Conservation (phyloP, 2,797 vertebrate genomes). For the Myoxocephalus aenaeus region DNA sequence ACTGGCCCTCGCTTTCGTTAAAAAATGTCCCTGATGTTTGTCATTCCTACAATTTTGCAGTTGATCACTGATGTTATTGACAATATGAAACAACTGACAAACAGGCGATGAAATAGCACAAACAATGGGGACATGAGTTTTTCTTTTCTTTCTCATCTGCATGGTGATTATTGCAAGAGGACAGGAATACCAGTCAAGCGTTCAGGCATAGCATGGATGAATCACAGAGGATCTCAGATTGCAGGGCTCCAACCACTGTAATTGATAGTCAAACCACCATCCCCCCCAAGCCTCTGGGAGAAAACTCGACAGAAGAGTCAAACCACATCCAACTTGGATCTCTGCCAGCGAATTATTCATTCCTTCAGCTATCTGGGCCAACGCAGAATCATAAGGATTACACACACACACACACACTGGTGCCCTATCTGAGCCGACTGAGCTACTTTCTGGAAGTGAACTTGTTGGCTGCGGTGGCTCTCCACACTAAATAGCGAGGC, state of each 20-base stretch:
- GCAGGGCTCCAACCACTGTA: conserved; percentile 73
- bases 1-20: neutral
- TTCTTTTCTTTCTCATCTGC: conserved; percentile 2
- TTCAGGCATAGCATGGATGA: conserved; percentile 65
- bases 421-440: conserved; percentile 62
- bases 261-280: conserved; percentile 73
- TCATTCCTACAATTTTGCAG: conserved; percentile 14
- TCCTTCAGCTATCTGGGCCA: conserved; percentile 73
- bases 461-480: conserved; percentile 76
- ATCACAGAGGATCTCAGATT: conserved; percentile 73
- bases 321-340: conserved; percentile 79
- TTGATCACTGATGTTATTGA: conserved; percentile 25
- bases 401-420: conserved; percentile 39
- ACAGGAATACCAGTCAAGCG: conserved; percentile 56
- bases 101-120: conserved; percentile 26
- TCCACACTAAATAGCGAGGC: conserved; percentile 81
- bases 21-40: conserved; percentile 10
- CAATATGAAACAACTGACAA: conserved; percentile 28
- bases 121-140: neutral
- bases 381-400: conserved; percentile 75
- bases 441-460: conserved; percentile 75
- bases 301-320: conserved; percentile 67
- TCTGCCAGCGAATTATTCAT: conserved; percentile 79
- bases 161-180: conserved; percentile 46
- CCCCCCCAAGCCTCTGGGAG: conserved; percentile 41